These are phyloP conservation scores for Karalla daura DNA, from an alignment of 2,797 vertebrate genomes.

Conservation along the genomic window DNA sequence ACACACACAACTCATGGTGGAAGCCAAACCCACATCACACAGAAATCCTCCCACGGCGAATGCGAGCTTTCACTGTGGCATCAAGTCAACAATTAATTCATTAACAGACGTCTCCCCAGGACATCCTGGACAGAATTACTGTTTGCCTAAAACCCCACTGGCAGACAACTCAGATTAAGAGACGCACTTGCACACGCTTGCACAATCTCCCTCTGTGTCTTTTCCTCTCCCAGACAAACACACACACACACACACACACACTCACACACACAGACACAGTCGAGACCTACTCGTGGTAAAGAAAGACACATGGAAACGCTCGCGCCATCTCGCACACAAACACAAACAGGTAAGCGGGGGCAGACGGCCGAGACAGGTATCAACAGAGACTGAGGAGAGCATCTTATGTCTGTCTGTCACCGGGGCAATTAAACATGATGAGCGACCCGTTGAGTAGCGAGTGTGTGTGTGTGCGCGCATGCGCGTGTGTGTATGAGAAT, in stretches of 20 bases:
- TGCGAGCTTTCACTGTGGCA: constrained; percentile 66
- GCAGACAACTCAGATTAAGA: constrained; percentile 48
- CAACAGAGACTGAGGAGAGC: constrained; percentile 36
- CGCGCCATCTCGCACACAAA: constrained; percentile 10
- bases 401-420: constrained; percentile 15
- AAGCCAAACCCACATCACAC: constrained; percentile 66
- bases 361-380: constrained; percentile 51
- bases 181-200: constrained; percentile 17
- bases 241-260: constrained; percentile 1
- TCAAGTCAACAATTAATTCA: constrained; percentile 75
- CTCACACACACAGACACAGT: constrained; percentile 6
- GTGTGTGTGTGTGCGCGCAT: background rate
- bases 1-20: constrained; percentile 1
- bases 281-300: constrained; percentile 11
- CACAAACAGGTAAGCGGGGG: constrained; percentile 15
- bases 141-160: constrained; percentile 61
- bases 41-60: constrained; percentile 56
- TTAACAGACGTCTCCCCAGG: constrained; percentile 69
- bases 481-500: background rate
- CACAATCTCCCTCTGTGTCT: background rate
- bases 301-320: constrained; percentile 33
- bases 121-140: constrained; percentile 52
- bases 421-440: constrained; percentile 20
- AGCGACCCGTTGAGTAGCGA: constrained; percentile 2
- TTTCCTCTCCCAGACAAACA: no score